Base-by-base conservation (phyloP, 2,888 invertebrate species). In the Parnassius smintheus region DNA sequence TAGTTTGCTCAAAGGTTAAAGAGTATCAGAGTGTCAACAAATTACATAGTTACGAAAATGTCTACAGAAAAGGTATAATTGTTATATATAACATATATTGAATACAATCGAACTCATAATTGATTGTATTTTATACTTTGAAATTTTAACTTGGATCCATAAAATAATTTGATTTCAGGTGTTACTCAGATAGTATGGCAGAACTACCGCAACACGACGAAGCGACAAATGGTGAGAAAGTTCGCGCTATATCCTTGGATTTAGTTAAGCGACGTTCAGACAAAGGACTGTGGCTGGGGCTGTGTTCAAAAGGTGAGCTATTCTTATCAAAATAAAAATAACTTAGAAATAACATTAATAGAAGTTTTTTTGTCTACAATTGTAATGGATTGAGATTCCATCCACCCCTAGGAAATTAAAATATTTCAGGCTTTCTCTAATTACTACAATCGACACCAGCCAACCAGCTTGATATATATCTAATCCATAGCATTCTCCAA, bases 161-260 rank as follows among this genome's bases (percentile, higher is more conserved):
- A 50, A 58, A 51, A 22, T 44, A 44, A 18, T 8, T 56, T 35
- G 2, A 8, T 62, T 48, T 46, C 71, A 94, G 99, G 64, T 99
- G 98, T 80, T 98, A 96, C 85, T 97, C 98, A 1, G 99, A 99
- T 91, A 98, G 98, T 2, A 95, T 99, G 94, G 96, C 97, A 0
- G 99, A 99, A 79, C 85, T 98, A 35, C 96, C 97, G 0, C 98
- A 98, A 75, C 96, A 96, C 80, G 97, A 97, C 79, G 96, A 96
- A 70, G 68, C 78, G 0, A 69, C 81, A 0, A 83, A 79, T 65
- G 92, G 92, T 0, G 88, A 85, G 70, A 97, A 96, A 77, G 91
- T 95, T 0, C 94, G 97, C 59, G 98, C 96, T 0, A 93, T 98
- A 60, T 97, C 98, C 0, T 92, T 99, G 72, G 99, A 99, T 83